Conservation (phyloP, 2,113 vertebrate genomes). For the Orcinus orca region DNA sequence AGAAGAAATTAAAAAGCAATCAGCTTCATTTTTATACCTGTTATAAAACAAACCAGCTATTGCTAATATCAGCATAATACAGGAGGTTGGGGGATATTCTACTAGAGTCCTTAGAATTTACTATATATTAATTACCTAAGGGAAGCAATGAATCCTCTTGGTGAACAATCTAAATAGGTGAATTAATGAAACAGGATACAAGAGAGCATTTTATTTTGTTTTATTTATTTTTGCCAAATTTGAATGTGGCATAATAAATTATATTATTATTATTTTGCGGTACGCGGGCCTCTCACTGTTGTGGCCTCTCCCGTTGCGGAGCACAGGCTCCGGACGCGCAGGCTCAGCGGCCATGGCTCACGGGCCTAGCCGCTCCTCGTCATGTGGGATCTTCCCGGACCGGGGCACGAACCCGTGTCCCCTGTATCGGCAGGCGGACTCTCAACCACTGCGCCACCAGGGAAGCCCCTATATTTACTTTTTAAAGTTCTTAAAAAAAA, state of each 20-base stretch:
- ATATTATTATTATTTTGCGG: too few species aligned
- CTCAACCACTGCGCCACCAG: too few species aligned
- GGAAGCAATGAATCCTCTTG: not conserved
- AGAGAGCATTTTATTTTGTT: not conserved
- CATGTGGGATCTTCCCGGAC: too few species aligned
- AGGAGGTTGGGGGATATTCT: not conserved
- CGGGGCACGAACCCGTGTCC: too few species aligned
- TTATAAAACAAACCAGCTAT: conserved; percentile 1
- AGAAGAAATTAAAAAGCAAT: conserved; percentile 15
- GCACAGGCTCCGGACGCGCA: too few species aligned
- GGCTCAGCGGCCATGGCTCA: too few species aligned
- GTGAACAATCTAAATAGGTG: not conserved
- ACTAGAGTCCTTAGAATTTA: not conserved
- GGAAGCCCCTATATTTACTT: not conserved
- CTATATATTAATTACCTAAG: not conserved
- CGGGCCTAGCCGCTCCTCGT: too few species aligned
- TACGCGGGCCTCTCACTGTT: too few species aligned
- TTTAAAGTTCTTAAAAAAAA: not conserved
- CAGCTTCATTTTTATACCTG: not conserved
- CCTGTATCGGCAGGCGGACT: too few species aligned
- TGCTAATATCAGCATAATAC: not conserved
- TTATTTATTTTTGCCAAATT: not conserved
- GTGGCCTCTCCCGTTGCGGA: too few species aligned
- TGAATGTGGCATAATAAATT: conserved; percentile 22
- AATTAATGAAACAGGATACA: not conserved